phyloP scores from a whole-genome alignment of 2,888 invertebrate genomes.

The Patella pellucida region DNA sequence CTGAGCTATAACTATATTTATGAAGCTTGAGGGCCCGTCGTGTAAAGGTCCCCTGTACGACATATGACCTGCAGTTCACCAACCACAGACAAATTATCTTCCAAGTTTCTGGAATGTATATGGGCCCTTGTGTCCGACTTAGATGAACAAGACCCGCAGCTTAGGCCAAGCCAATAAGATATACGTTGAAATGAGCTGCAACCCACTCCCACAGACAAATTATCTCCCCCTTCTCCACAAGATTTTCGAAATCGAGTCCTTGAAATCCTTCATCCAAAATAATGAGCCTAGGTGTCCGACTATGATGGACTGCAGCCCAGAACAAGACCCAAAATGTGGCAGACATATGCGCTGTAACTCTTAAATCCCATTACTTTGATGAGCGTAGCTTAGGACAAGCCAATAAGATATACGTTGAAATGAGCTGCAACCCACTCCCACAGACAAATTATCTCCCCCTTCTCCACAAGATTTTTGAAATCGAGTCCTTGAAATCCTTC shows the following conservation, averaged over 20 bases:
- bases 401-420: too few species aligned
- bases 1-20: slow-evolving; percentile 10
- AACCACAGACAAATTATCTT: slow-evolving; percentile 3
- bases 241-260: background rate
- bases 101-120: slow-evolving; percentile 5
- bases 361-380: too few species aligned
- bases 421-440: too few species aligned
- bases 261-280: background rate
- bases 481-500: background rate
- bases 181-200: too few species aligned
- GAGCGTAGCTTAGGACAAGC: too few species aligned
- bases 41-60: slow-evolving; percentile 5
- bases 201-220: background rate
- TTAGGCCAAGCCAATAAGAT: too few species aligned
- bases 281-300: background rate
- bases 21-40: background rate
- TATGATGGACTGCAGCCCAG: background rate
- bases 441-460: slow-evolving; percentile 1
- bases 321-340: too few species aligned
- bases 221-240: background rate
- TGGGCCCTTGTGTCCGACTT: slow-evolving; percentile 5
- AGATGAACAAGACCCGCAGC: background rate
- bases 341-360: too few species aligned
- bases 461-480: background rate
- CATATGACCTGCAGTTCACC: slow-evolving; percentile 8